These are phyloP conservation scores for Acipenser transmontanus DNA, from an alignment of 2,797 vertebrate species.

Conservation along the genomic window DNA sequence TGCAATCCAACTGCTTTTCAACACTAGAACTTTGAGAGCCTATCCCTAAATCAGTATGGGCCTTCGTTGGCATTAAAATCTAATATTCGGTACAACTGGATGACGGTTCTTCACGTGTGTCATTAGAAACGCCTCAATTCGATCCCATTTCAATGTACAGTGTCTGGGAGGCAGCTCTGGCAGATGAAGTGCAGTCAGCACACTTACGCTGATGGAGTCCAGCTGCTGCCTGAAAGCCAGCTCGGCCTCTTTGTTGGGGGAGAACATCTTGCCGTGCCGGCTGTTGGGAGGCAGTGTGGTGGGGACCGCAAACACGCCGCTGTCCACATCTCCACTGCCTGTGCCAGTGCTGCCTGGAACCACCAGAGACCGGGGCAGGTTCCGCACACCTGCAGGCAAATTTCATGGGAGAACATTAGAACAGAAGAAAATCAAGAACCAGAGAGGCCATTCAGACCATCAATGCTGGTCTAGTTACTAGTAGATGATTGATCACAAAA, in stretches of 20 bases:
- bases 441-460: too few species aligned
- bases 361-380: slow-evolving; percentile 76
- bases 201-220: slow-evolving; percentile 86
- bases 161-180: too few species aligned
- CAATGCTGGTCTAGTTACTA: background rate
- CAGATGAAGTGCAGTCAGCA: too few species aligned
- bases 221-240: slow-evolving; percentile 85
- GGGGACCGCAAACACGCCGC: slow-evolving; percentile 84
- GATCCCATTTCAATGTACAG: too few species aligned
- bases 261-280: slow-evolving; percentile 83
- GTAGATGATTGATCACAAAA: background rate
- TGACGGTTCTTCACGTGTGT: too few species aligned
- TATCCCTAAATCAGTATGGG: too few species aligned
- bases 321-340: slow-evolving; percentile 65
- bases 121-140: too few species aligned
- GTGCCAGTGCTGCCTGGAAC: slow-evolving; percentile 52
- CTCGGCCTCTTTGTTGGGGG: slow-evolving; percentile 88
- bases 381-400: slow-evolving; percentile 62
- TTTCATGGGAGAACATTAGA: background rate
- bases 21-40: too few species aligned
- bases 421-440: background rate
- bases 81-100: too few species aligned
- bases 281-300: slow-evolving; percentile 95
- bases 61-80: too few species aligned
- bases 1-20: too few species aligned